phyloP scores from a whole-genome alignment of 2,113 vertebrate species.

The Ailurus styani region DNA sequence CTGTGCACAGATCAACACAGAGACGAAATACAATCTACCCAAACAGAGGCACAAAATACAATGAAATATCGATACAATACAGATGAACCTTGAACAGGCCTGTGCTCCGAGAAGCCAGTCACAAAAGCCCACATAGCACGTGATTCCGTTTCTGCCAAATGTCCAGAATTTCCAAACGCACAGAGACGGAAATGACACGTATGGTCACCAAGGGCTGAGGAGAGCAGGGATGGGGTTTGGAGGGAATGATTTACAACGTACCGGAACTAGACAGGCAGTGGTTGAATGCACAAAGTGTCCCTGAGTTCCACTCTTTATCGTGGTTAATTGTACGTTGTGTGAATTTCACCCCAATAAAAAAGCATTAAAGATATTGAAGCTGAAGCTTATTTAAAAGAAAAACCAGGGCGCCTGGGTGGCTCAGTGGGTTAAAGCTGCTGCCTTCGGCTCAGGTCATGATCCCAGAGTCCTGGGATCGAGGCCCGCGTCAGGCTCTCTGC shows the following conservation, averaged over 20 bases:
- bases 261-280: not conserved
- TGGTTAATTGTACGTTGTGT: accelerated
- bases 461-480: no score
- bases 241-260: not conserved
- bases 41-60: accelerated
- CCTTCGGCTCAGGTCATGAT: no score
- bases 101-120: accelerated
- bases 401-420: no score
- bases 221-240: accelerated
- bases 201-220: not conserved
- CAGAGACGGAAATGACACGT: not conserved
- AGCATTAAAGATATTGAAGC: not conserved
- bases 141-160: not conserved
- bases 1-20: accelerated
- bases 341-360: not conserved
- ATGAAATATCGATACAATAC: accelerated
- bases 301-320: not conserved
- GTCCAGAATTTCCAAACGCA: not conserved
- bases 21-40: accelerated
- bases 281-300: accelerated
- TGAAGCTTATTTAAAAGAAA: not conserved
- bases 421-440: no score
- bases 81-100: accelerated
- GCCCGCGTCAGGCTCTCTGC: no score
- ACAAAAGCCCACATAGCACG: accelerated